phyloP scores from a whole-genome alignment of 2,113 vertebrate species.

The Vimba vimba region DNA sequence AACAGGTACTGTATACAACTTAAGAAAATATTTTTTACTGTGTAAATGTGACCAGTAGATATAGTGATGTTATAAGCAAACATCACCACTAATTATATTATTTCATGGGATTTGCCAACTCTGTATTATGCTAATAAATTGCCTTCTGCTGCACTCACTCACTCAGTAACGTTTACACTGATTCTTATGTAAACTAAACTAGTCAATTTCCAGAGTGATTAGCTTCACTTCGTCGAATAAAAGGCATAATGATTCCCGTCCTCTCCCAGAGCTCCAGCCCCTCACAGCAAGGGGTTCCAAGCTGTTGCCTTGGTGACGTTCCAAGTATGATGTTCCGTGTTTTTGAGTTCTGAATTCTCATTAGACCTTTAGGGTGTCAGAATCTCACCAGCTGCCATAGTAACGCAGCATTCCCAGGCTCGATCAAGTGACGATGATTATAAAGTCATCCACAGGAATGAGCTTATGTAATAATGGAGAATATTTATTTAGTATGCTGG shows the following conservation, averaged over 20 bases:
- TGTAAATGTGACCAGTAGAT: neutral
- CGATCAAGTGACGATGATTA: slow-evolving; percentile 1
- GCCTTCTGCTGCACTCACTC: slow-evolving; percentile 6
- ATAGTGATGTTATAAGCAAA: neutral
- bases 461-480: slow-evolving; percentile 15
- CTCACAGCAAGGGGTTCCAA: slow-evolving; percentile 32
- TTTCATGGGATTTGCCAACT: neutral
- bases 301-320: slow-evolving; percentile 49
- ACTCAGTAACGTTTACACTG: slow-evolving; percentile 26
- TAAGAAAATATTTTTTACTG: no score
- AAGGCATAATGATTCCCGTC: slow-evolving; percentile 26
- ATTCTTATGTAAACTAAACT: slow-evolving; percentile 29
- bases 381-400: slow-evolving; percentile 33
- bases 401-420: slow-evolving; percentile 21
- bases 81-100: neutral
- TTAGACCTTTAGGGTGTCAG: slow-evolving; percentile 4
- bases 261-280: slow-evolving; percentile 31
- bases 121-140: slow-evolving; percentile 6
- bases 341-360: slow-evolving; percentile 27
- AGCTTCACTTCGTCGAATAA: slow-evolving; percentile 22
- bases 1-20: no score
- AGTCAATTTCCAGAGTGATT: slow-evolving; percentile 42
- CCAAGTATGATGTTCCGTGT: neutral
- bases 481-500: neutral
- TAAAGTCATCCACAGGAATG: neutral